Evolutionary conservation across 1,140 invertebrate species (phyloP).

Genomic region (Bradynema listronoti): DNA sequence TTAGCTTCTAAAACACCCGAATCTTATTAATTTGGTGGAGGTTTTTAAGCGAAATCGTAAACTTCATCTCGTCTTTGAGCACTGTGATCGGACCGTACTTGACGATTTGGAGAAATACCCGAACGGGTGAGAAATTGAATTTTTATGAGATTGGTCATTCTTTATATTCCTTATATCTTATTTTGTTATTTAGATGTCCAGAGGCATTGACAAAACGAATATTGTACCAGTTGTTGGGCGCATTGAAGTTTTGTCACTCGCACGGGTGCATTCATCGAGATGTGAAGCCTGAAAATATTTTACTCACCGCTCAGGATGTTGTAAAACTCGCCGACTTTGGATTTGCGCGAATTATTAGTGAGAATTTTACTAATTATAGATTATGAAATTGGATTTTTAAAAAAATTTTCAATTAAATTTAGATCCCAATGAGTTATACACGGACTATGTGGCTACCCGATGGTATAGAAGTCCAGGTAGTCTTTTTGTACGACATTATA

Average conservation of each 20-base stretch:
- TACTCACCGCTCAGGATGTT: slow-evolving; percentile 83
- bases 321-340: slow-evolving; percentile 98
- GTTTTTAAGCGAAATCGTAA: slow-evolving; percentile 92
- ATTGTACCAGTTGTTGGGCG: slow-evolving; percentile 87
- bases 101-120: slow-evolving; percentile 89
- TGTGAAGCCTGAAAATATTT: slow-evolving; percentile 97
- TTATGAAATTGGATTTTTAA: not conserved
- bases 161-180: not conserved
- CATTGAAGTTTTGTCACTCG: slow-evolving; percentile 87
- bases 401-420: slow-evolving; percentile 33
- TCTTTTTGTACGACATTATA: slow-evolving; percentile 64
- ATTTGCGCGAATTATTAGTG: slow-evolving; percentile 91
- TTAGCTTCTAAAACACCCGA: slow-evolving; percentile 94
- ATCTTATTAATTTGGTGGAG: slow-evolving; percentile 91
- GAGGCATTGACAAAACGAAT: slow-evolving; percentile 82
- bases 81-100: slow-evolving; percentile 76
- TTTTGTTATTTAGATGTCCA: slow-evolving; percentile 66
- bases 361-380: slow-evolving; percentile 55
- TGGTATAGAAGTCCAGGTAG: slow-evolving; percentile 93
- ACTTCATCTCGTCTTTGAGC: slow-evolving; percentile 95
- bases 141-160: slow-evolving; percentile 1
- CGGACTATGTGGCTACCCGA: slow-evolving; percentile 95
- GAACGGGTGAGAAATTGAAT: slow-evolving; percentile 62
- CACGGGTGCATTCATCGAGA: slow-evolving; percentile 70
- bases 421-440: slow-evolving; percentile 88